Conservation (phyloP, 1,140 invertebrate genomes). For the Neomicropteryx cornuta region DNA sequence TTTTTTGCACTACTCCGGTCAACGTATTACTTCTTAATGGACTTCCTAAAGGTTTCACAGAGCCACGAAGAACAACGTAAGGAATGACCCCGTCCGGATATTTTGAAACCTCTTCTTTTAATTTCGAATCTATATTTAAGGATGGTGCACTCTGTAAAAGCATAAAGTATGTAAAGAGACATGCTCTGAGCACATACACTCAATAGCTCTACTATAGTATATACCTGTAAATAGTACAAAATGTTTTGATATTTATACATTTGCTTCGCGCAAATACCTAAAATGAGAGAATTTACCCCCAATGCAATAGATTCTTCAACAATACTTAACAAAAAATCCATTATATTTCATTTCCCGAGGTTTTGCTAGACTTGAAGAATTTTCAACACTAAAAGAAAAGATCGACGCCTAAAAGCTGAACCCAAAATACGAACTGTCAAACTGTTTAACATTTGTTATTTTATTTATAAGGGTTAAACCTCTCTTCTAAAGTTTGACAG, state of each 20-base stretch:
- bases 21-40: slow-evolving; percentile 56
- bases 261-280: slow-evolving; percentile 56
- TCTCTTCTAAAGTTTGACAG: too few species aligned
- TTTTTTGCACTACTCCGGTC: slow-evolving; percentile 58
- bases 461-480: too few species aligned
- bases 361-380: too few species aligned
- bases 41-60: slow-evolving; percentile 58
- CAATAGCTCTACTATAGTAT: slow-evolving; percentile 6
- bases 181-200: background rate
- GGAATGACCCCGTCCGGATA: slow-evolving; percentile 49
- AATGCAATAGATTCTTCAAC: slow-evolving; percentile 52
- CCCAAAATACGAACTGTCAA: too few species aligned
- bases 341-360: too few species aligned
- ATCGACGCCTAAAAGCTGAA: too few species aligned
- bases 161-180: slow-evolving; percentile 10
- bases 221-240: slow-evolving; percentile 52
- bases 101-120: slow-evolving; percentile 45
- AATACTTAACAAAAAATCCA: slow-evolving; percentile 35
- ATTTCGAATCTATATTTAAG: slow-evolving; percentile 48
- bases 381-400: too few species aligned
- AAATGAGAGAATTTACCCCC: slow-evolving; percentile 58
- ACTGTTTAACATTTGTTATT: too few species aligned
- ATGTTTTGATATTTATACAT: slow-evolving; percentile 59
- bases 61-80: slow-evolving; percentile 60
- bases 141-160: slow-evolving; percentile 50